Conservation (phyloP, 2,113 vertebrate genomes). For the Melanerpes formicivorus region DNA sequence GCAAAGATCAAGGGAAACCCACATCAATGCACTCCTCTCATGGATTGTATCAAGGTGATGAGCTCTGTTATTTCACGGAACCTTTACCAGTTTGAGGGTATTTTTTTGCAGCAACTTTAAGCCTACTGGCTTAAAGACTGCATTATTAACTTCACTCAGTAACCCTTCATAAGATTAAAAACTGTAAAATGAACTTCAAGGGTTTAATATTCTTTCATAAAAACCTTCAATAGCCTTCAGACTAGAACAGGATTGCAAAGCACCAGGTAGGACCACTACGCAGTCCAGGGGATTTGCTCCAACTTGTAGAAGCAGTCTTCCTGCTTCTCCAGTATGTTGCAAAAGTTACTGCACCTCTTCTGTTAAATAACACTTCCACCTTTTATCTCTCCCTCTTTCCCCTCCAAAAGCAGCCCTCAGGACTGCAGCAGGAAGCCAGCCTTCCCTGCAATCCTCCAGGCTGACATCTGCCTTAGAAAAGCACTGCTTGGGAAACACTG, state of each 20-base stretch:
- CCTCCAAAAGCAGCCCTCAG: background rate
- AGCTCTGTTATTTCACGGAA: background rate
- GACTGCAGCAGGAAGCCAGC: background rate
- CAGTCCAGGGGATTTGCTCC: background rate
- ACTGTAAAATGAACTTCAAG: background rate
- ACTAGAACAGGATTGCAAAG: background rate
- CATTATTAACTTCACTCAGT: background rate
- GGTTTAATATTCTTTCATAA: background rate
- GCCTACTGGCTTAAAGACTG: background rate
- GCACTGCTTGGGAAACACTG: background rate
- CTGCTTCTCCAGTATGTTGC: background rate
- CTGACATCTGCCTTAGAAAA: background rate
- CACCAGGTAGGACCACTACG: background rate
- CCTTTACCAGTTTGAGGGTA: background rate
- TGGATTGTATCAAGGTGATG: background rate
- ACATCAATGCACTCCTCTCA: background rate
- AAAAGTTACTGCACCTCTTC: background rate
- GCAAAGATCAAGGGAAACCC: background rate
- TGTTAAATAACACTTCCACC: background rate
- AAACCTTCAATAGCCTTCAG: background rate
- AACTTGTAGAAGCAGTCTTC: background rate
- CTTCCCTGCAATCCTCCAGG: background rate
- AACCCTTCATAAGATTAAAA: background rate
- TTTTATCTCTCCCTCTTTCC: background rate
- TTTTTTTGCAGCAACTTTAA: background rate